Base-by-base conservation (phyloP, 2,113 vertebrate species). In the Haemorhous mexicanus region DNA sequence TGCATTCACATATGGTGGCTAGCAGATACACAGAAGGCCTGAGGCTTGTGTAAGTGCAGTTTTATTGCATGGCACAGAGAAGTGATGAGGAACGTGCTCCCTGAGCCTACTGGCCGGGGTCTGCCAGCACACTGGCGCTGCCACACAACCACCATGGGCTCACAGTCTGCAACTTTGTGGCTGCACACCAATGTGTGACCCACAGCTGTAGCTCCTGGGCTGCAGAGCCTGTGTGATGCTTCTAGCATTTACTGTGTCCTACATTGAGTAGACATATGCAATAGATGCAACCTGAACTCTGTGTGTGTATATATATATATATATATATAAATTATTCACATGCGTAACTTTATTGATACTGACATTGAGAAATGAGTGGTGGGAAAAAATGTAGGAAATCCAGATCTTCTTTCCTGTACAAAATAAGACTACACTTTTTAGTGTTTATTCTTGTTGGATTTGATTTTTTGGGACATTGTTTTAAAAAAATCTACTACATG, bases 71-170 rank as follows among this genome's bases (percentile, higher is more conserved):
- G 1, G 56, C 35, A 35, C n/a, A n/a, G 52, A 68, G 39, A 68
- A 13, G 30, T 2, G 33, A 79, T 2, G 22, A 43, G 47, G 18
- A 30, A 39, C 1, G 1, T 33, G 41, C 55, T 41, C 13, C 2
- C 1, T 22, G 28, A 28, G 16, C 10, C 26, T 7, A 4, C 27
- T 3, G 21, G 46, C 16, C 6, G 1, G 50, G 14, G 5, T 30
- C 23, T n/a, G 47, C 35, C 70, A 37, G 52, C 1, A 0, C 0
- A 0, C 10, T 1, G 0, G 86, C 56, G 28, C 28, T 55, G 44
- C 21, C 35, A 35, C 44, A 39, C 37, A 59, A 43, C 24, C 44
- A 37, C 21, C 27, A 24, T 0, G 1, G 52, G 46, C 43, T 84
- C 55, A 24, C 11, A 2, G 16, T 16, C 72, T 82, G 32, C 49